Evolutionary conservation across 2,888 invertebrate species (phyloP).

Genomic region (Thecocarcelia acutangulata): DNA sequence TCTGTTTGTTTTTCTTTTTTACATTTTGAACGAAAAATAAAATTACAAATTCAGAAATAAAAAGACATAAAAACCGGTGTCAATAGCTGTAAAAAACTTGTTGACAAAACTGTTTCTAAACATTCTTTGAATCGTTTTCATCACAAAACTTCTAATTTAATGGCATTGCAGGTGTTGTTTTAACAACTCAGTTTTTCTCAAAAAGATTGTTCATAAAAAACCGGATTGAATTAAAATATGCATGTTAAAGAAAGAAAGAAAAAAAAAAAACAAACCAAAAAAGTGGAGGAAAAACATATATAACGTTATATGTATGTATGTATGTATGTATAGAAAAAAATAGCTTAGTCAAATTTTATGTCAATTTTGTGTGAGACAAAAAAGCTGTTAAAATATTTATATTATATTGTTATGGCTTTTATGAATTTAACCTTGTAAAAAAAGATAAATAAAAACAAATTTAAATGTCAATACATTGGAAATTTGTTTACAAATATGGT

Average conservation of each 20-base stretch:
- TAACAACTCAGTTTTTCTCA: not conserved
- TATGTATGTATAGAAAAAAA: too few relatives aligned
- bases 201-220: not conserved
- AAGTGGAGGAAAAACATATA: too few relatives aligned
- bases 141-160: conserved; percentile 3
- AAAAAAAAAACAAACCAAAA: too few relatives aligned
- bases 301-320: too few relatives aligned
- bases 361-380: too few relatives aligned
- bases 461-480: too few relatives aligned
- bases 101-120: conserved; percentile 26
- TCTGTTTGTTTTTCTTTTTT: not conserved
- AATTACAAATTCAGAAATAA: conserved; percentile 1
- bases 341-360: too few relatives aligned
- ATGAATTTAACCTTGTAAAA: too few relatives aligned
- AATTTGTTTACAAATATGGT: too few relatives aligned
- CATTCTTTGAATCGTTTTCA: conserved; percentile 37
- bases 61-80: conserved; percentile 8
- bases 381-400: too few relatives aligned
- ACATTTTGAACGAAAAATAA: not conserved
- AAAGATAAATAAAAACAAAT: too few relatives aligned
- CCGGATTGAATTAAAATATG: not conserved
- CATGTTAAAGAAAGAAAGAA: not conserved
- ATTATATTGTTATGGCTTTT: too few relatives aligned
- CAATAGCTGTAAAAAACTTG: conserved; percentile 22
- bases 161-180: conserved; percentile 33